Conservation (phyloP, 2,797 vertebrate genomes). For the Kryptolebias ocellatus region DNA sequence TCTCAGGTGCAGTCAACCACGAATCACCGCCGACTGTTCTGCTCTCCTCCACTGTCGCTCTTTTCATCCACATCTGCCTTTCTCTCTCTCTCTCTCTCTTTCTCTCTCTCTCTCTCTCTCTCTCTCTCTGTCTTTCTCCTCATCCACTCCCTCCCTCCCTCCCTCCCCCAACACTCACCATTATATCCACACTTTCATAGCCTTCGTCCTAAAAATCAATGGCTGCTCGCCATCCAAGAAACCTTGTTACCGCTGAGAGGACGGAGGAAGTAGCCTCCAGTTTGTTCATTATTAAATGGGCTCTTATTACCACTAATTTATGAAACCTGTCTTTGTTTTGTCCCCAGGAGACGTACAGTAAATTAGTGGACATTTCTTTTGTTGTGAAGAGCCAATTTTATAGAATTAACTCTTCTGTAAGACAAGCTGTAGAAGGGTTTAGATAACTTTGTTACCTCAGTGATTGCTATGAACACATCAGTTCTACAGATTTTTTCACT, state of each 20-base stretch:
- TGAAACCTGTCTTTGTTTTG: slow-evolving; percentile 5
- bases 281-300: slow-evolving; percentile 32
- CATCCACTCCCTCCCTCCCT: slow-evolving; percentile 17
- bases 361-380: slow-evolving; percentile 1
- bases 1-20: slow-evolving; percentile 49
- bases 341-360: slow-evolving; percentile 6
- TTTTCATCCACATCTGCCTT: slow-evolving; percentile 41
- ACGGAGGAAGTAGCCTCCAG: slow-evolving; percentile 26
- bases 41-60: slow-evolving; percentile 46
- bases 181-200: slow-evolving; percentile 38
- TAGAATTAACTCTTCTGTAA: background rate
- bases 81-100: slow-evolving; percentile 33
- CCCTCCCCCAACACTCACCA: slow-evolving; percentile 42
- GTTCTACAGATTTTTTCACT: too few relatives aligned
- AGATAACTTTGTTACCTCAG: too few relatives aligned
- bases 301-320: slow-evolving; percentile 37
- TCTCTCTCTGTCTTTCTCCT: too few relatives aligned
- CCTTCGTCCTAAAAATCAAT: slow-evolving; percentile 65
- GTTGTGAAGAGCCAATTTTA: background rate
- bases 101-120: slow-evolving; percentile 31
- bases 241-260: slow-evolving; percentile 47
- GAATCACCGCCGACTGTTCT: slow-evolving; percentile 43
- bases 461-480: too few relatives aligned
- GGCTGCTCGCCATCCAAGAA: slow-evolving; percentile 39
- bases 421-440: slow-evolving; percentile 2